Evolutionary conservation across 2,113 vertebrate species (phyloP), one percentile per base, ranked within the genome.

Genomic region (Lophius piscatorius): DNA sequence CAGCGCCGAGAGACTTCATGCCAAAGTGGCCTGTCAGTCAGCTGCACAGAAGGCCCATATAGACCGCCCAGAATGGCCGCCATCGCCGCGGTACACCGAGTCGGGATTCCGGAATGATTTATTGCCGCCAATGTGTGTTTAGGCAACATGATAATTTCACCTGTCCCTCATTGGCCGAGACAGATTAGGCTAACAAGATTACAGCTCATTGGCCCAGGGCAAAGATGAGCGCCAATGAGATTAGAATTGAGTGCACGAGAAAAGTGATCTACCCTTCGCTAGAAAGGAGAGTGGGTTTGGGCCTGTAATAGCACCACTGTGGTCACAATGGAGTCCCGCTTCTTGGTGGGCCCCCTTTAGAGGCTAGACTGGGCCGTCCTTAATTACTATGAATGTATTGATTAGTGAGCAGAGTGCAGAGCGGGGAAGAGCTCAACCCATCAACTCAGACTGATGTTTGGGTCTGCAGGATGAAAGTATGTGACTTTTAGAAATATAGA

Each of bases 201-300:
- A 90, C 42, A 62, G 61, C 62, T 90, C 84, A 79, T 90, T 78
- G 85, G 89, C 75, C 66, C 40, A n/a, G 74, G 71, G 87, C 78
- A 84, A 78, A 90, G 84, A 89, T 87, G 87, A 87, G 63, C 74
- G 62, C 42, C 78, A 90, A 92, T 78, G 38, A 66, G 85, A 90
- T 92, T 92, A 92, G 82, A 64, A 91, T 92, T 21, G 90, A 92
- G 89, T 83, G 72, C 67, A 63, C 29, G 50, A 54, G 91, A 77
- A 91, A 92, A 87, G 84, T 67, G 89, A 92, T 92, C 88, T 66
- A 92, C 89, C 86, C 84, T 70, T 62, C 78, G 72, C 62, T 77
- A 81, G 88, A 91, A 90, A 90, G 87, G 56, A 74, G 89, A 92
- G 90, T 89, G 82, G 84, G 67, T 58, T 63, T 57, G 12, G 56